Conservation (phyloP, 2,888 invertebrate genomes). For the Sclerodermus sp. region DNA sequence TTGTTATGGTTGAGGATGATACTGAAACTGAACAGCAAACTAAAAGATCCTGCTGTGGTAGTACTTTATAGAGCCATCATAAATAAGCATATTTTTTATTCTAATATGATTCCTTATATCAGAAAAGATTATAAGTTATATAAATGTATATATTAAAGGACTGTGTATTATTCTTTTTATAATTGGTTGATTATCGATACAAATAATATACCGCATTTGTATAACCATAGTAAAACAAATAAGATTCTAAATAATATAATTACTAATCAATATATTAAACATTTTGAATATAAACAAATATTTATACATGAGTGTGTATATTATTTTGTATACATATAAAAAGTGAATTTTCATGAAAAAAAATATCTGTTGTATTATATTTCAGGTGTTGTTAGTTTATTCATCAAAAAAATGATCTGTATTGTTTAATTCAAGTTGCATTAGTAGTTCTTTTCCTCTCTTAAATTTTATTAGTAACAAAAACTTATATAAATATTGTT, state of each 20-base stretch:
- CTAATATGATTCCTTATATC: background rate
- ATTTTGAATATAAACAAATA: conserved; percentile 14
- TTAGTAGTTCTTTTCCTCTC: too few relatives aligned
- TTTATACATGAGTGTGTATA: conserved; percentile 24
- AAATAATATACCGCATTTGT: too few relatives aligned
- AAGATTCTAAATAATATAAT: too few relatives aligned
- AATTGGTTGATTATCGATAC: background rate
- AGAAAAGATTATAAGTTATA: conserved; percentile 11
- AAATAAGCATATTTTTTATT: conserved; percentile 15
- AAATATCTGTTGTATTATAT: too few relatives aligned
- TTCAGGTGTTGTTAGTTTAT: too few relatives aligned
- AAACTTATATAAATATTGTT: background rate
- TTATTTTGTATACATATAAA: too few relatives aligned
- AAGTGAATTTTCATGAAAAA: too few relatives aligned
- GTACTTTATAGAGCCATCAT: conserved; percentile 21
- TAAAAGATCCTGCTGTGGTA: conserved; percentile 54
- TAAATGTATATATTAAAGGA: conserved; percentile 12
- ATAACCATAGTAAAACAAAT: too few relatives aligned
- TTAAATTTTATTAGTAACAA: background rate
- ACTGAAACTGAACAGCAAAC: conserved; percentile 41
- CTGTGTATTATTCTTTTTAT: background rate
- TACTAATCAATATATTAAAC: conserved; percentile 16
- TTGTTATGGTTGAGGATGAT: conserved; percentile 58
- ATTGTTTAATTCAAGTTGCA: too few relatives aligned
- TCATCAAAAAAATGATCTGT: too few relatives aligned